Conservation (phyloP, 2,888 invertebrate species). For the Bimastos eiseni region DNA sequence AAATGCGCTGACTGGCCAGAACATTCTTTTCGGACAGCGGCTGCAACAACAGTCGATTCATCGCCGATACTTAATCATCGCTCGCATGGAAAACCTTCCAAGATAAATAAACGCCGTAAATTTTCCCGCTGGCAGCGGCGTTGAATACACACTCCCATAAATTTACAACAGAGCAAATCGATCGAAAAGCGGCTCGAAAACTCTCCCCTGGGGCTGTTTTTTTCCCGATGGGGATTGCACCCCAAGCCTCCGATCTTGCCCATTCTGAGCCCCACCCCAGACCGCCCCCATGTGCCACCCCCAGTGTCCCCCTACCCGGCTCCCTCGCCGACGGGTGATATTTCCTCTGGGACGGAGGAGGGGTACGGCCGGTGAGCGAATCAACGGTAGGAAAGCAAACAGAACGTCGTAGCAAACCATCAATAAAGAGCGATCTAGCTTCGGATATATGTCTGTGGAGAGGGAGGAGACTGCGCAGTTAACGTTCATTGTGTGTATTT, state of each 20-base stretch:
- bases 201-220: neutral
- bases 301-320: neutral
- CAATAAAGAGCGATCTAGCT: slow-evolving; percentile 13
- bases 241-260: neutral
- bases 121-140: neutral
- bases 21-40: neutral
- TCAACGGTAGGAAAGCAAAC: neutral
- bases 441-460: slow-evolving; percentile 2
- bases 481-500: slow-evolving; percentile 13
- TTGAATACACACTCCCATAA: neutral
- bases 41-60: neutral
- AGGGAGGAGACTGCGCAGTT: neutral
- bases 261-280: neutral
- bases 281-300: neutral
- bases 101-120: neutral
- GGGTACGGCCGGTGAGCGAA: neutral
- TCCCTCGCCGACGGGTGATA: neutral
- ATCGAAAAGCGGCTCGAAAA: neutral
- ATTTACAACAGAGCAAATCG: neutral
- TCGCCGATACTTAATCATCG: neutral
- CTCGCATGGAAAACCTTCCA: neutral
- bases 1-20: neutral
- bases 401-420: neutral
- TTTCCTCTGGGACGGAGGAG: neutral
- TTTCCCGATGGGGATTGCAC: neutral